Percentiles rank a stretch among this genome's conserved stretches.
Evolutionary conservation across 2,113 vertebrate genomes (phyloP).

Genomic region (Hiodon alosoides): DNA sequence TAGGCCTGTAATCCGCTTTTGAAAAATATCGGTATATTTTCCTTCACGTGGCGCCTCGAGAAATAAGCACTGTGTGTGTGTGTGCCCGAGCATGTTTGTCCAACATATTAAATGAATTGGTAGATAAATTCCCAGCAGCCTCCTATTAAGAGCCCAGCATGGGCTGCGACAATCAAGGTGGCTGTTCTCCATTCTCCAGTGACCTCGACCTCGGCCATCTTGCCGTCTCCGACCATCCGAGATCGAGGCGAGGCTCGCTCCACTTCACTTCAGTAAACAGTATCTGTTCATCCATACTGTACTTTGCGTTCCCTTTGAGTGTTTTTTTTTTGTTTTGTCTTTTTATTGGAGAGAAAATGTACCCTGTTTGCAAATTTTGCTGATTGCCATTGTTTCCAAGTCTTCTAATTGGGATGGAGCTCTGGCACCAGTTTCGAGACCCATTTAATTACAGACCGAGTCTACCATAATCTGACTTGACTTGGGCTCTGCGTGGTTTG

Average conservation of each 20-base stretch:
- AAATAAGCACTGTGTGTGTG: slow-evolving; percentile 51
- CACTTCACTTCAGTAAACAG: too few relatives aligned
- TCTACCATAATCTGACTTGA: slow-evolving; percentile 47
- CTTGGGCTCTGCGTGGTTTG: slow-evolving; percentile 26
- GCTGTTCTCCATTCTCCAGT: slow-evolving; percentile 8
- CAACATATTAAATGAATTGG: slow-evolving; percentile 56
- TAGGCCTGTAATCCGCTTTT: slow-evolving; percentile 59
- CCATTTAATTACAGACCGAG: slow-evolving; percentile 48
- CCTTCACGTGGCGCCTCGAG: slow-evolving; percentile 33
- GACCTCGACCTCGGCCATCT: too few relatives aligned
- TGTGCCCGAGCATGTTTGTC: slow-evolving; percentile 54
- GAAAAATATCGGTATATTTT: slow-evolving; percentile 10
- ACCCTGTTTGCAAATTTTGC: not conserved
- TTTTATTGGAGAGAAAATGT: not conserved
- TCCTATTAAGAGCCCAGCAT: slow-evolving; percentile 31
- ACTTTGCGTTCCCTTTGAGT: not conserved
- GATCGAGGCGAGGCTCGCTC: too few relatives aligned
- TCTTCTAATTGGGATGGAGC: slow-evolving; percentile 36
- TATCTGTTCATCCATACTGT: not conserved
- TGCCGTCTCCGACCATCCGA: too few relatives aligned
- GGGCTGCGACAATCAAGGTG: slow-evolving; percentile 34
- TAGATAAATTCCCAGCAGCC: slow-evolving; percentile 49
- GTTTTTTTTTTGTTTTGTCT: not conserved
- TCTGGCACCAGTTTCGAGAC: slow-evolving; percentile 35
- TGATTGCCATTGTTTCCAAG: slow-evolving; percentile 39